Base-by-base conservation (phyloP, 2,797 vertebrate genomes). In the Erpetoichthys calabaricus region DNA sequence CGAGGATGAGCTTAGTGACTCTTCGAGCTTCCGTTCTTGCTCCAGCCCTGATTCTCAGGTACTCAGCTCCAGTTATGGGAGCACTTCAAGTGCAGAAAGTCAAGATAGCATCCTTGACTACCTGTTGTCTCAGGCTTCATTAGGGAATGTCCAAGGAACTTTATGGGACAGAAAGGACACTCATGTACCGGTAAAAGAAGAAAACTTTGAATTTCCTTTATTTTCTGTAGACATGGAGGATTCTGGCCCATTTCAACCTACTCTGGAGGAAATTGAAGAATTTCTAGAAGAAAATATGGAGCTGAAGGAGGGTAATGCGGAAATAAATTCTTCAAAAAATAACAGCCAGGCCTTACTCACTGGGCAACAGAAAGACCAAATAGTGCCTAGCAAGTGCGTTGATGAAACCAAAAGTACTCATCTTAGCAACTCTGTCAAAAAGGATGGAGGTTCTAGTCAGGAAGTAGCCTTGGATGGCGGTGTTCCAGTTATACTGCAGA, bases 261-360 rank as follows among this genome's bases (percentile, higher is more conserved):
- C 95, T 0, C 77, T 99, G 70, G 95, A 99, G 70, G 95, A 99
- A 78, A 98, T 99, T 1, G 92, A 98, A 77, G 95, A 99, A 73
- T 99, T 99, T 78, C 74, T 99, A 53, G 90, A 97, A 74, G 95
- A 99, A 69, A 98, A 99, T 71, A 99, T 99, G 95, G 81, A 89
- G 57, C 78, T 84, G 68, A 92, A 89, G 70, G 85, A 87, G 41
- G 74, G 75, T 10, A 84, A 78, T 74, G 79, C 76, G 4, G 69
- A 70, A 60, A 71, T 65, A 62, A 76, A 74, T 56, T 79, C 82
- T 63, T 61, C 68, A 49, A 80, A 75, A 64, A 63, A 68, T 64
- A 75, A 79, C 42, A 65, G 72, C 57, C 81, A 78, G 69, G 69
- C 77, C 59, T 68, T 71, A 7, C 67, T 67, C 66, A 70, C 74